Evolutionary conservation across 2,113 vertebrate species (phyloP).

Genomic region (Bungarus multicinctus): DNA sequence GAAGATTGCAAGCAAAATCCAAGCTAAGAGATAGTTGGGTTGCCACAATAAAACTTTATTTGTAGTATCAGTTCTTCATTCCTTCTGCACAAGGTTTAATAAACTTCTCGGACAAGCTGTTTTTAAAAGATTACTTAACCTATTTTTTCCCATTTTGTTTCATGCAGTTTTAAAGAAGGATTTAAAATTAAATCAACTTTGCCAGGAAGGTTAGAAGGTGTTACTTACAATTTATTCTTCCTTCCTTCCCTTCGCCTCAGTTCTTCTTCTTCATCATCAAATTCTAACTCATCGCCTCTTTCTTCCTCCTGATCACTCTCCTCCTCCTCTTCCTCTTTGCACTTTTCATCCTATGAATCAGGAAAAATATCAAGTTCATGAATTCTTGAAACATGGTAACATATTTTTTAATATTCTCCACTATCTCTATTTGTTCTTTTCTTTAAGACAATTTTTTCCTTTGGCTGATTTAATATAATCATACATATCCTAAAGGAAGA

Average conservation of each 20-base stretch:
- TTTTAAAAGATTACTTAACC: background rate
- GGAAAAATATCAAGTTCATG: background rate
- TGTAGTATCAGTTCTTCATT: too few relatives aligned
- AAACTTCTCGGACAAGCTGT: background rate
- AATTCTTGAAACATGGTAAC: background rate
- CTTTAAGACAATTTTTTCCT: background rate
- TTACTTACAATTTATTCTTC: conserved; percentile 84
- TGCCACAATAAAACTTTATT: background rate
- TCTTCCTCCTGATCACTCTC: conserved; percentile 25
- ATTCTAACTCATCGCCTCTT: conserved; percentile 46
- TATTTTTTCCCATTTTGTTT: background rate
- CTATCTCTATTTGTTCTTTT: background rate
- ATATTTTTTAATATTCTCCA: background rate
- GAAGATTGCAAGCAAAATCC: background rate
- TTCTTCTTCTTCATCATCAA: conserved; percentile 80
- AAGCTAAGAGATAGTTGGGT: background rate
- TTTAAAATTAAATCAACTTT: background rate
- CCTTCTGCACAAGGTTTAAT: background rate
- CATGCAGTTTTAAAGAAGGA: background rate
- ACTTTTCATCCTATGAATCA: conserved; percentile 57
- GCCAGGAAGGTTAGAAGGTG: background rate
- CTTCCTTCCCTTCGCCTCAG: conserved; percentile 58
- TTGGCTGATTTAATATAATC: background rate
- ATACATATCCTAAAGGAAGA: background rate
- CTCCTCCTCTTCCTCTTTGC: background rate